phyloP scores from a whole-genome alignment of 2,797 vertebrate species.

The Acanthurus lineatus region DNA sequence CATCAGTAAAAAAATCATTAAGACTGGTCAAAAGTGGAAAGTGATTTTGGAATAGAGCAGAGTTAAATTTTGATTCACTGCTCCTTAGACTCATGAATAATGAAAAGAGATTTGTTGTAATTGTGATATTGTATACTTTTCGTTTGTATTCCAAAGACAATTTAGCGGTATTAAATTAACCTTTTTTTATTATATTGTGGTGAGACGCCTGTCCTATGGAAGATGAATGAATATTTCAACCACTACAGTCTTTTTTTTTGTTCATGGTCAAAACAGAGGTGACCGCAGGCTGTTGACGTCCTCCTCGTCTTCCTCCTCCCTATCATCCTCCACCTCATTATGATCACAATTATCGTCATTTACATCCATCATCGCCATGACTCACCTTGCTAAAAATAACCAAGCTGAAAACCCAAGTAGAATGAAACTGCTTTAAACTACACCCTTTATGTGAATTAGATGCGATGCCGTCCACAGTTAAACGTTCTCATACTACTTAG shows the following conservation, averaged over 20 bases:
- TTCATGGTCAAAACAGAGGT: conserved; percentile 15
- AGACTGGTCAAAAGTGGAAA: neutral
- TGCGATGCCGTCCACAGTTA: neutral
- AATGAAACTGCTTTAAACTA: neutral
- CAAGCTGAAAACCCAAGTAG: neutral
- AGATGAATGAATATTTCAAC: neutral
- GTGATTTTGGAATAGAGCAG: neutral
- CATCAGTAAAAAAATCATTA: neutral
- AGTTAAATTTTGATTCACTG: neutral
- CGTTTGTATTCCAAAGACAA: neutral
- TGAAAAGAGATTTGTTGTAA: neutral
- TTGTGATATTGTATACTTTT: neutral
- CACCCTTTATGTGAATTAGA: neutral
- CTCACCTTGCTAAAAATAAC: conserved; percentile 21
- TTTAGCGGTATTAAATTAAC: neutral
- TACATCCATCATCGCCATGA: conserved; percentile 22
- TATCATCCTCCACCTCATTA: neutral
- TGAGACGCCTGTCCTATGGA: neutral
- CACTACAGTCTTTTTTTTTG: neutral
- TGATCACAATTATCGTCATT: conserved; percentile 25
- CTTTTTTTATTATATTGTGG: neutral
- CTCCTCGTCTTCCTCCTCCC: neutral
- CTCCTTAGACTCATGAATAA: neutral
- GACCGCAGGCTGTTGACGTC: neutral
- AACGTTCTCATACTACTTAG: too few relatives aligned